phyloP scores from a whole-genome alignment of 2,797 vertebrate genomes.

The Carcharodon carcharias region DNA sequence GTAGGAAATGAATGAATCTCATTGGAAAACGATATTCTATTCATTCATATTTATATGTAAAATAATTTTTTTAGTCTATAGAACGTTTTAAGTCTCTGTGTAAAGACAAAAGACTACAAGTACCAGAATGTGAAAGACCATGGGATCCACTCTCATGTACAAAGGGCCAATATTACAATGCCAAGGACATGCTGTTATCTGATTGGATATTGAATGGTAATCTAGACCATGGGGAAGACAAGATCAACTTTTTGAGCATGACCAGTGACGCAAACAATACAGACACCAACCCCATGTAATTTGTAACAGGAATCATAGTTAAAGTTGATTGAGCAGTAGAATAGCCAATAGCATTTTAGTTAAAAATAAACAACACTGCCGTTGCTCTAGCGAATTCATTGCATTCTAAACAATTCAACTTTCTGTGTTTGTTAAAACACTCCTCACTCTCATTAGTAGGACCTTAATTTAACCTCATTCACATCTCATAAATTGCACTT shows the following conservation, averaged over 20 bases:
- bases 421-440: neutral
- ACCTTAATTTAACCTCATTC: neutral
- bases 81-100: neutral
- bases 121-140: neutral
- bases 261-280: neutral
- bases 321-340: neutral
- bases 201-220: neutral
- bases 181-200: neutral
- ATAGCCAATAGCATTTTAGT: neutral
- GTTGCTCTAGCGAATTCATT: neutral
- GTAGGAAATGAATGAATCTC: neutral
- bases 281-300: neutral
- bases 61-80: neutral
- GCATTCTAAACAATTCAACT: neutral
- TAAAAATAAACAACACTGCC: neutral
- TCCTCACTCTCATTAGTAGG: neutral
- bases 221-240: neutral
- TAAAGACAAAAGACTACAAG: neutral
- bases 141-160: neutral
- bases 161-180: neutral
- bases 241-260: neutral
- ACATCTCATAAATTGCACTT: neutral
- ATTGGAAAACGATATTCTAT: neutral
- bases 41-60: neutral
- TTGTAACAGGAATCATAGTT: neutral